Evolutionary conservation across 2,888 invertebrate species (phyloP).

Genomic region (Camponotus fellah): DNA sequence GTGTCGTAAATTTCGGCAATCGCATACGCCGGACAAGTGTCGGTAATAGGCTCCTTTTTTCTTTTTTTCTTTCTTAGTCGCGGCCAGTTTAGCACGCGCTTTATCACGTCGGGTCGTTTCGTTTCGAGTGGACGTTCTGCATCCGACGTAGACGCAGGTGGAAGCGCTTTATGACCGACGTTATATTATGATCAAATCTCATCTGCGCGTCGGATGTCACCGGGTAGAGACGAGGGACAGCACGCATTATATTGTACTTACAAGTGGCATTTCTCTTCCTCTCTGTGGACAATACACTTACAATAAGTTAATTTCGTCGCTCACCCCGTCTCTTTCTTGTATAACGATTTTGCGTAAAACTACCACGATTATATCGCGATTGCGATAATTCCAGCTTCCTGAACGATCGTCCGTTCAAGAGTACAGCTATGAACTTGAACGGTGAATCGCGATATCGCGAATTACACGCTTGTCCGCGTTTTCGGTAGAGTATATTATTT

Average conservation of each 20-base stretch:
- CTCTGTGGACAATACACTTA: background rate
- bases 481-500: background rate
- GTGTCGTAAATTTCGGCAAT: slow-evolving; percentile 38
- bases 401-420: slow-evolving; percentile 3
- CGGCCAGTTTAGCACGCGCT: slow-evolving; percentile 68
- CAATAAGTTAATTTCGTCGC: slow-evolving; percentile 23
- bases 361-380: background rate
- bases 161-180: slow-evolving; percentile 68
- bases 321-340: background rate
- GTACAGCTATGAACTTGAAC: background rate
- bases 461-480: background rate
- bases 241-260: slow-evolving; percentile 46
- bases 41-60: slow-evolving; percentile 69
- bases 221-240: slow-evolving; percentile 21
- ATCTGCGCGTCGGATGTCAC: slow-evolving; percentile 61
- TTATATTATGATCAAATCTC: slow-evolving; percentile 76
- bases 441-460: background rate
- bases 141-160: slow-evolving; percentile 71
- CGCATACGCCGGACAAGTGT: slow-evolving; percentile 60
- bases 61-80: slow-evolving; percentile 57
- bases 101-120: slow-evolving; percentile 71
- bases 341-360: slow-evolving; percentile 4
- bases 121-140: slow-evolving; percentile 75
- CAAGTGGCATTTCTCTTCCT: background rate
- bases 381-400: slow-evolving; percentile 23